Evolutionary conservation across 2,113 vertebrate species (phyloP), one percentile per base, ranked within the genome.

Genomic region (Hemiprocne comata): DNA sequence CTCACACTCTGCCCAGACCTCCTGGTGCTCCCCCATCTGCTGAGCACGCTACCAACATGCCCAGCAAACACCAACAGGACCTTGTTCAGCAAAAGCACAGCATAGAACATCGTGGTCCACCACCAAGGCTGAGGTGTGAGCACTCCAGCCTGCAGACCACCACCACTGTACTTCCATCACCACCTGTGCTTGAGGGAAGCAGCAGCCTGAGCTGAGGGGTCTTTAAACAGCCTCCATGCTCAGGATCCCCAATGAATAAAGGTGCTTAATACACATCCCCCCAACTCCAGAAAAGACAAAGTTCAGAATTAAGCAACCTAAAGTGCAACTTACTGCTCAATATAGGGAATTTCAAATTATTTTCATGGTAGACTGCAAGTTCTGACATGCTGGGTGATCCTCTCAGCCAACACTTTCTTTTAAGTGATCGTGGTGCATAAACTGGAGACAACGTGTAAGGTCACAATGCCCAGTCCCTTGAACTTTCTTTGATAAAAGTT

Each of bases 1-100:
- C 33, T 50, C 24, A 2, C 3, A 1, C 29, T 36, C 28, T 10
- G 51, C 71, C 42, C 71, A 48, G 9, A 9, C 18, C n/a, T 38
- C 34, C 29, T 15, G 17, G 44, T 26, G 46, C 36, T 77, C 53
- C 44, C 19, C 54, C 62, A 19, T 7, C 42, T 34, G 6, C 31
- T 25, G 13, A 33, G 25, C 0, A 34, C 6, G 3, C 54, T 31
- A 53, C 46, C 20, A 15, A 26, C 2, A 0, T 5, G 7, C 21
- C 55, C 46, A 24, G 7, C 18, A 24, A 29, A 31, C 5, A 53
- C 31, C 34, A 44, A 8, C 16, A 3, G 44, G 62, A 11, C 13
- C 1, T 1, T 67, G 19, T 4, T 17, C 36, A 20, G 57, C 31
- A 34, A 11, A 51, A 53, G 14, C 15, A 17, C 34, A 7, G 65